A percentile compares a stretch with the other conserved stretches of the same genome.
Conservation (phyloP, 1,140 invertebrate genomes). For the Cephus cinctus region DNA sequence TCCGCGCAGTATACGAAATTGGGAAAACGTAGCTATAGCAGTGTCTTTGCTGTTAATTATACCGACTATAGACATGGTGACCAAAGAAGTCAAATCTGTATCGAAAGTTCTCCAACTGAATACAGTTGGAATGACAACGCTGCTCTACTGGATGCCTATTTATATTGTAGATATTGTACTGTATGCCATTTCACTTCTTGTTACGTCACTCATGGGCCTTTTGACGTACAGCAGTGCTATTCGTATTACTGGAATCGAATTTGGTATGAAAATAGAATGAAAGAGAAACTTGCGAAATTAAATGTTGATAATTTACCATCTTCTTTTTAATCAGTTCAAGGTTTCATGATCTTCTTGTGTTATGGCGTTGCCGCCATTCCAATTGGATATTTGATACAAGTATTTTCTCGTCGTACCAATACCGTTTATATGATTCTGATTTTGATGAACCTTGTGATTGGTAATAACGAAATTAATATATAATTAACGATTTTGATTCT, state of each 20-base stretch:
- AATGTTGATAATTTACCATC: neutral
- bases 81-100: conserved; percentile 16
- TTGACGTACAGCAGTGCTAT: neutral
- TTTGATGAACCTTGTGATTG: conserved; percentile 17
- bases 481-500: neutral
- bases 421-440: conserved; percentile 20
- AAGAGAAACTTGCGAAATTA: neutral
- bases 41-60: conserved; percentile 26
- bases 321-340: conserved; percentile 14
- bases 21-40: conserved; percentile 24
- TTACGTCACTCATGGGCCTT: neutral
- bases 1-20: conserved; percentile 19
- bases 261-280: neutral
- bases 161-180: conserved; percentile 25
- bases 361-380: conserved; percentile 23
- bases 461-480: conserved; percentile 7
- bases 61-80: conserved; percentile 23
- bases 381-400: conserved; percentile 26
- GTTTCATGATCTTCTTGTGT: conserved; percentile 17
- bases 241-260: neutral
- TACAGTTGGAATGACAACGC: conserved; percentile 14
- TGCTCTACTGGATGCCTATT: conserved; percentile 26
- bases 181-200: conserved; percentile 13
- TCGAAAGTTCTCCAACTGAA: conserved; percentile 27
- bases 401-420: conserved; percentile 14